Percentiles rank a stretch among this genome's conserved stretches.
phyloP scores from a whole-genome alignment of 2,797 vertebrate genomes.

The Gymnodraco acuticeps region DNA sequence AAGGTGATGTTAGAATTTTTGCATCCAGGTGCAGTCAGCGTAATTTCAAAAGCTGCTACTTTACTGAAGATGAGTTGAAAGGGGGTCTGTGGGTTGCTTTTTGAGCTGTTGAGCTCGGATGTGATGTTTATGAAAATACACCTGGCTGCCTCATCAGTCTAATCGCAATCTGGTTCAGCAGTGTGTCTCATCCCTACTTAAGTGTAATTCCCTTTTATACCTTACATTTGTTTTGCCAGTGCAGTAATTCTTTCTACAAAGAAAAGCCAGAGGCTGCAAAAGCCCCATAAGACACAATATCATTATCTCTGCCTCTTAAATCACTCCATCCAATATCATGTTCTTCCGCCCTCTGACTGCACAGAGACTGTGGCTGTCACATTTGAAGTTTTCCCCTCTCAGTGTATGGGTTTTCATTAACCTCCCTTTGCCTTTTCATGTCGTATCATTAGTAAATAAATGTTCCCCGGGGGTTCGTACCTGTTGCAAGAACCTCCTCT shows the following conservation, averaged over 20 bases:
- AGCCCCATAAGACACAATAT: constrained; percentile 16
- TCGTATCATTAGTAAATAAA: constrained; percentile 54
- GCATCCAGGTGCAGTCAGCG: constrained; percentile 48
- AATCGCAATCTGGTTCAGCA: constrained; percentile 3
- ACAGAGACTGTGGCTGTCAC: constrained; percentile 12
- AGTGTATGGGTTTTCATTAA: constrained; percentile 46
- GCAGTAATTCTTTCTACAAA: background rate
- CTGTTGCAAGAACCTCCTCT: constrained; percentile 50
- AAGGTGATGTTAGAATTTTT: constrained; percentile 15
- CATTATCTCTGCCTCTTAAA: constrained; percentile 44
- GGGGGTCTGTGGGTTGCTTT: constrained; percentile 24
- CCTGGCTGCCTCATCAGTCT: constrained; percentile 43
- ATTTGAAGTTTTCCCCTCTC: constrained; percentile 44
- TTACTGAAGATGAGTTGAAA: constrained; percentile 20
- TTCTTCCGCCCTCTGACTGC: constrained; percentile 19
- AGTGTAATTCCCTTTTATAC: background rate
- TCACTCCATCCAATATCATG: constrained; percentile 18
- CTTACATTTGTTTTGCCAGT: background rate
- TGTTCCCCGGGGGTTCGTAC: constrained; percentile 49
- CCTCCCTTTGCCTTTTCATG: constrained; percentile 58
- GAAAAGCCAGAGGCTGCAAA: background rate
- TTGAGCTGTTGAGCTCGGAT: constrained; percentile 27
- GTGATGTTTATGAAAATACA: constrained; percentile 40
- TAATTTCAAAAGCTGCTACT: constrained; percentile 26
- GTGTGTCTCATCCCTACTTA: background rate